Conservation (phyloP, 2,113 vertebrate genomes). For the Amphiprion ocellaris region DNA sequence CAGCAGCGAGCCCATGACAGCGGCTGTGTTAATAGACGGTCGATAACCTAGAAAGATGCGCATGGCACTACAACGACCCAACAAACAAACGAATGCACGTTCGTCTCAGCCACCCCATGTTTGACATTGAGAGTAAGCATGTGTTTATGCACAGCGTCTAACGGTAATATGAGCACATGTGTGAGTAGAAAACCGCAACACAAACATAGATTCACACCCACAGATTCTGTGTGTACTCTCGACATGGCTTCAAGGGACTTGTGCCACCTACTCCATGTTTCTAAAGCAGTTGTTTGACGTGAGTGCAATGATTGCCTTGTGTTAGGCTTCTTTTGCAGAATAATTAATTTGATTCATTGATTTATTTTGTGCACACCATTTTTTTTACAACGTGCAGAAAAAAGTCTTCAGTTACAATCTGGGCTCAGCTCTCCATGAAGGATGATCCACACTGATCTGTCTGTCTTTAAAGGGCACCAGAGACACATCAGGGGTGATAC, state of each 20-base stretch:
- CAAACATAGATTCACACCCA: slow-evolving; percentile 51
- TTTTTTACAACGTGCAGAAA: not conserved
- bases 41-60: slow-evolving; percentile 32
- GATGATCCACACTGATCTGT: not conserved
- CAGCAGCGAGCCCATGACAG: slow-evolving; percentile 27
- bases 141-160: not conserved
- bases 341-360: not conserved
- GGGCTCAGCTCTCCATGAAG: not conserved
- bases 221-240: slow-evolving; percentile 31
- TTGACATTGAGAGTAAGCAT: not conserved
- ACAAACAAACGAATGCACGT: slow-evolving; percentile 28
- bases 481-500: not conserved
- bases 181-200: slow-evolving; percentile 36
- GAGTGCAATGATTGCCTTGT: not conserved
- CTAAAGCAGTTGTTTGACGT: slow-evolving; percentile 61
- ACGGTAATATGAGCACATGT: slow-evolving; percentile 1
- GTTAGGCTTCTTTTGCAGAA: slow-evolving; percentile 5
- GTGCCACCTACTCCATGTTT: slow-evolving; percentile 49
- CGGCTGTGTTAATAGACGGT: slow-evolving; percentile 68
- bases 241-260: slow-evolving; percentile 16
- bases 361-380: not conserved
- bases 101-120: not conserved
- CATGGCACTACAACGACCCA: slow-evolving; percentile 5
- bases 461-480: not conserved
- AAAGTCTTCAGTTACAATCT: slow-evolving; percentile 3